Conservation (phyloP, 2,113 vertebrate genomes). For the Nycticryphes semicollaris region DNA sequence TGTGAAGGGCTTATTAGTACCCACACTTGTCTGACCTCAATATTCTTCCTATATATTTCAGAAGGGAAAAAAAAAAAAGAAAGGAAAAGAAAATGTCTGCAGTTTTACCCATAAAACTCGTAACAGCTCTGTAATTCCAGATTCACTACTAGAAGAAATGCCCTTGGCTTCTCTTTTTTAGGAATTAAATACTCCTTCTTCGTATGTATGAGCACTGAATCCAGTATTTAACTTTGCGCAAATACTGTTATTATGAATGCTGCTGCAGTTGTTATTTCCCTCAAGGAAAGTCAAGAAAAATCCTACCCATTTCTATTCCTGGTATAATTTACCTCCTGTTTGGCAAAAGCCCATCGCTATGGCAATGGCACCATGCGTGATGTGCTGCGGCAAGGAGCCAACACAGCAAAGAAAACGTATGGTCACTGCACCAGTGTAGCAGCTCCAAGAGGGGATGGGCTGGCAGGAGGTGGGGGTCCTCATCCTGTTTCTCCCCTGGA, state of each 20-base stretch:
- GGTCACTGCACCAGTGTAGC: fast-evolving
- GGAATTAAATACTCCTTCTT: background rate
- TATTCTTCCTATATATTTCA: background rate
- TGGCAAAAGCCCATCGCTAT: background rate
- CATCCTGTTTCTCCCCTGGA: background rate
- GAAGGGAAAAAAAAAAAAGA: background rate
- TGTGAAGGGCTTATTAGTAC: background rate
- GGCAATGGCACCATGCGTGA: background rate
- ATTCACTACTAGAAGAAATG: background rate
- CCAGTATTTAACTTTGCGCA: background rate
- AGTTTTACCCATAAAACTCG: background rate
- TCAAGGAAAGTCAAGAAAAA: background rate
- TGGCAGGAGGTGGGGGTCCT: background rate
- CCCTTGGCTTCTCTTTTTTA: background rate
- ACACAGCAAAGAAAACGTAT: background rate
- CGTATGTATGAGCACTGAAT: background rate
- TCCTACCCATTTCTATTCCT: background rate
- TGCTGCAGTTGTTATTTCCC: background rate
- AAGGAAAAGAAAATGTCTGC: background rate
- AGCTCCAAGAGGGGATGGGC: background rate
- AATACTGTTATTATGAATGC: background rate
- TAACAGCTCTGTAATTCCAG: background rate
- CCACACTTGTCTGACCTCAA: background rate
- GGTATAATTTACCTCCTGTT: background rate
- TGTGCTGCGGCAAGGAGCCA: background rate